Evolutionary conservation across 2,797 vertebrate genomes (phyloP), one percentile per base, ranked within the genome.

Genomic region (Oceanodroma leucorhoa): DNA sequence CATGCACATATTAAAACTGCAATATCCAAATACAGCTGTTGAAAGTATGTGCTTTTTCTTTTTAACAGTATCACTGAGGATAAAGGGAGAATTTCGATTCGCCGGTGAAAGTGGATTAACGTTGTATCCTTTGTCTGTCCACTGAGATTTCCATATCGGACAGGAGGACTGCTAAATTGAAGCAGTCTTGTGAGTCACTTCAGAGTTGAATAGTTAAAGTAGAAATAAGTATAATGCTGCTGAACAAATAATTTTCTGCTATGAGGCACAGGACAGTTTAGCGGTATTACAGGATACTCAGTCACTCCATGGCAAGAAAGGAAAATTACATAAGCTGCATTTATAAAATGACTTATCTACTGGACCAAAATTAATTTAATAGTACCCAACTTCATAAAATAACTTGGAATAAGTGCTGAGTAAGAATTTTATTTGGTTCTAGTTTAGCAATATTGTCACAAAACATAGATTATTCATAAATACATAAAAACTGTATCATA

Each of bases 161-260:
- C 51, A 83, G 14, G 27, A 88, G 16, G 40, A 50, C 19, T 67
- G 40, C 51, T 86, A 90, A 94, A 94, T 32, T 60, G 75, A 96
- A 91, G 48, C 40, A 73, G 60, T 95, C 75, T 61, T 65, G 21
- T 94, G 89, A 95, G 53, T 93, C 53, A 64, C 48, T 90, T 94
- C 71, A 87, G 27, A 41, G 57, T 22, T 41, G 83, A 90, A 70
- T 43, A 60, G 41, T 90, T 87, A 91, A 93, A 93, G 7, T 14
- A 30, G n/a, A 48, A 87, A 81, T 53, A 60, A 38, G 12, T 82
- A 45, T 85, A 93, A 93, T 66, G 21, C 80, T 94, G 45, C 36
- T 72, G 50, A 96, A 92, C 93, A 95, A 93, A 93, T 90, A 85
- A 76, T 94, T 96, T 95, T 87, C 53, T 94, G 6, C 82, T 91